Evolutionary conservation across 2,888 invertebrate species (phyloP), one percentile per base, ranked within the genome.

Genomic region (Rhaphigaster nebulosa): DNA sequence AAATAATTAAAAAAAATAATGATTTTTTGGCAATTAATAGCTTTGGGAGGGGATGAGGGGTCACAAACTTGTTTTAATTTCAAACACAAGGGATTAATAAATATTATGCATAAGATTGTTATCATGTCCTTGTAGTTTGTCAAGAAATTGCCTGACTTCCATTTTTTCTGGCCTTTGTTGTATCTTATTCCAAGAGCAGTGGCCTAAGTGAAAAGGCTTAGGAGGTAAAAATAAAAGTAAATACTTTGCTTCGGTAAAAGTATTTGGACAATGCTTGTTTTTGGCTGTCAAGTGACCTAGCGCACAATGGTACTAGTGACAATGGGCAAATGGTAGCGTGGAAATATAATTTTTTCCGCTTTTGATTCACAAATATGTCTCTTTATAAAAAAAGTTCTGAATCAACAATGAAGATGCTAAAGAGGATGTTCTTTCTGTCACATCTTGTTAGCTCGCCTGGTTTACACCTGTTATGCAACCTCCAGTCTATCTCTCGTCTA

Each of bases 341-440:
- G 70, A 76, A 38, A 38, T 76, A 76, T 38, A 76, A 76, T 76
- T 76, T 38, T 65, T 38, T 76, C 70, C 70, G 70, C 70, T 38
- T 76, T 76, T 38, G 70, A 76, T 76, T 76, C 70, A 76, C 34
- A 38, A 38, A 76, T 76, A 34, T 76, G 20, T 34, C 38, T 10
- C 34, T 2, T 76, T 76, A 76, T 76, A 38, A 76, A 76, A 76
- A 76, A 34, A 6, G 6, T 76, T 76, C 70, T 76, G 70, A 76
- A 76, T 38, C 70, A 76, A 76, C 70, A 76, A 76, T 38, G 70
- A 65, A 65, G 29, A 38, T 20, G 70, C 34, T 76, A 76, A 38
- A 38, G 70, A 76, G 34, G 70, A 76, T 76, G 70, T 76, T 76
- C 70, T 38, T 76, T 76, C 6, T 76, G 70, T 38, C 34, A 76